Percentiles rank a stretch among this genome's conserved stretches.
These are phyloP conservation scores for Porites cylindrica DNA, from an alignment of 92 coral and sea anemone genomes.

Conservation along the genomic window DNA sequence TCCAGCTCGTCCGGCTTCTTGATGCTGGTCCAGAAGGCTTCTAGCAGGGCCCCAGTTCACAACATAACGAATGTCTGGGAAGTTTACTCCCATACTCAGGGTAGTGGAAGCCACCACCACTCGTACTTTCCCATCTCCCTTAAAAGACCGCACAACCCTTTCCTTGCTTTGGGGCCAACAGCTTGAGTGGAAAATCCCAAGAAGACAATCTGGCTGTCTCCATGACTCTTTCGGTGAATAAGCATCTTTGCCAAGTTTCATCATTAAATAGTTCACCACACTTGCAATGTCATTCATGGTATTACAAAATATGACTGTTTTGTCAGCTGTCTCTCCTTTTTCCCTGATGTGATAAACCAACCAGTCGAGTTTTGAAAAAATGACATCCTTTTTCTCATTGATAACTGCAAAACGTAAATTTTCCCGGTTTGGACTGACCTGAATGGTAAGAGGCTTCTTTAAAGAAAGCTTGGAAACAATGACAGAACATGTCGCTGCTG, in stretches of 20 bases:
- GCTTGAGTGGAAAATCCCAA: conserved; percentile 57
- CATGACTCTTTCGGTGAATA: conserved; percentile 28
- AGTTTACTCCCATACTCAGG: conserved; percentile 72
- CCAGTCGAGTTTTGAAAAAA: conserved; percentile 51
- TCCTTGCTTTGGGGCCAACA: conserved; percentile 51
- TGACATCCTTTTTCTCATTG: conserved; percentile 8
- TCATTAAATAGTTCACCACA: conserved; percentile 54
- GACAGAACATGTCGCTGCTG: conserved; percentile 31
- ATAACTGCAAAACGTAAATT: conserved; percentile 38
- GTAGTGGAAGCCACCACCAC: conserved; percentile 58
- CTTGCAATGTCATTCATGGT: conserved; percentile 61
- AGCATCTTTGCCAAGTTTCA: conserved; percentile 46
- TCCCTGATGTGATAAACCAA: conserved; percentile 37
- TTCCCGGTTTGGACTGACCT: conserved; percentile 55
- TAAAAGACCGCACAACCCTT: conserved; percentile 33
- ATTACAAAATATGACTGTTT: conserved; percentile 59
- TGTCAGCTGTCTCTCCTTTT: conserved; percentile 22
- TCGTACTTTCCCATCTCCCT: conserved; percentile 48
- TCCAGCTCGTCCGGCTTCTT: conserved; percentile 73
- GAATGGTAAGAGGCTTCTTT: conserved; percentile 31
- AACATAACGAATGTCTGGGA: conserved; percentile 55
- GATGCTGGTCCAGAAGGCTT: conserved; percentile 61
- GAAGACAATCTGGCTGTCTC: conserved; percentile 45
- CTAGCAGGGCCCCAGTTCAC: conserved; percentile 61
- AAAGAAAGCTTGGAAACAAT: conserved; percentile 29